A percentile compares a stretch with the other conserved stretches of the same genome.
Conservation (phyloP, 2,888 invertebrate genomes). For the Metellina segmentata region DNA sequence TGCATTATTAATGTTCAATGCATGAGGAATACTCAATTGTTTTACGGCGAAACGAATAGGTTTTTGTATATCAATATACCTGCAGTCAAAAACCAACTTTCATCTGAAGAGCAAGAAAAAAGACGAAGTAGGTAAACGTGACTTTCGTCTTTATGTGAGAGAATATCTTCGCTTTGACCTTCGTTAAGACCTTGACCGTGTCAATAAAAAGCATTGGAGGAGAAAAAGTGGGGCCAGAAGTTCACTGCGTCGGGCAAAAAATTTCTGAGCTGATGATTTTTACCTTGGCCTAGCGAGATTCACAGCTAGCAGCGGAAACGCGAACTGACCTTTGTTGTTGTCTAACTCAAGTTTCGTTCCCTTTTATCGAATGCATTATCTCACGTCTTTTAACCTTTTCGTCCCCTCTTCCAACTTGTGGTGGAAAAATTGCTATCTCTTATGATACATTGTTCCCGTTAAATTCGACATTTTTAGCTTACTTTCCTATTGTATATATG, state of each 20-base stretch:
- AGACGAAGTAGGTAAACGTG: constrained; percentile 57
- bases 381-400: not conserved
- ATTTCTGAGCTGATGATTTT: not conserved
- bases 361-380: not conserved
- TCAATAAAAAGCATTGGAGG: constrained; percentile 23
- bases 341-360: not conserved
- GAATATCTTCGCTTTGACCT: constrained; percentile 53
- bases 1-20: not conserved
- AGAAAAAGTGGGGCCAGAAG: constrained; percentile 71
- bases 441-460: no score
- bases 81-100: not conserved
- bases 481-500: no score
- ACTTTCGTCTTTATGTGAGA: constrained; percentile 43
- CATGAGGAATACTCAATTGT: not conserved
- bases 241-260: constrained; percentile 44
- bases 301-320: not conserved
- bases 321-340: not conserved
- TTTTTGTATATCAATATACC: not conserved
- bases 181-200: constrained; percentile 71
- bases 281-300: not conserved
- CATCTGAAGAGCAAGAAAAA: constrained; percentile 1
- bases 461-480: no score
- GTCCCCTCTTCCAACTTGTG: not conserved
- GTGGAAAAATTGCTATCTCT: not conserved
- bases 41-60: not conserved